Conservation (phyloP, 2,888 invertebrate genomes). For the Agrilus biguttatus region DNA sequence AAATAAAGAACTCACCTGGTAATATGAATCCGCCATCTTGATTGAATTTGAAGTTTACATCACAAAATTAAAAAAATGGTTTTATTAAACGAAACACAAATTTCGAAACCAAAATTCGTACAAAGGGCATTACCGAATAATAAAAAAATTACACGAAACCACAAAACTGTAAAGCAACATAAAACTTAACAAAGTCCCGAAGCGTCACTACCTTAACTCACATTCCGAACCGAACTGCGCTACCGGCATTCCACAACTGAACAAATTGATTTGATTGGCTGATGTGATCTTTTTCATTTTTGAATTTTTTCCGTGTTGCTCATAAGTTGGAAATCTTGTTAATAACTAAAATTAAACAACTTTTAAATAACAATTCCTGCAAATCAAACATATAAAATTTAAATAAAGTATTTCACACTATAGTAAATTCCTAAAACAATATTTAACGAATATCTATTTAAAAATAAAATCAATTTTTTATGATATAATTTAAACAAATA, state of each 20-base stretch:
- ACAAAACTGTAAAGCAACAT: background rate
- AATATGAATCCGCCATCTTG: conserved; percentile 54
- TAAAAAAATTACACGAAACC: background rate
- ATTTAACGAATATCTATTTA: background rate
- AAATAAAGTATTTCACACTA: no score
- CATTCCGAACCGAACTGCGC: conserved; percentile 15
- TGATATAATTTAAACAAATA: no score
- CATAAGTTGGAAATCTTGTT: no score
- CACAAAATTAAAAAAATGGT: conserved; percentile 11
- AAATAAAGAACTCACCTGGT: conserved; percentile 38
- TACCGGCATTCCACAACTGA: conserved; percentile 18
- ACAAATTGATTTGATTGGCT: conserved; percentile 3
- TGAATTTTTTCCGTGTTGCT: no score
- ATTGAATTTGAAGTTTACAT: conserved; percentile 20
- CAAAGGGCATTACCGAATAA: background rate
- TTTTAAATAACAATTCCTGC: background rate
- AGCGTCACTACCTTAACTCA: conserved; percentile 4
- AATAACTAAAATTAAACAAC: background rate
- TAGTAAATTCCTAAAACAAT: no score
- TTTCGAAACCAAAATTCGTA: background rate
- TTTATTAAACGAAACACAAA: conserved; percentile 1
- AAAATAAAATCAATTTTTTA: background rate
- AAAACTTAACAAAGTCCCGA: background rate
- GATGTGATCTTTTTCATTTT: background rate
- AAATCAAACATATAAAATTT: no score